Conservation (phyloP, 2,113 vertebrate genomes). For the Laticauda laticaudata region DNA sequence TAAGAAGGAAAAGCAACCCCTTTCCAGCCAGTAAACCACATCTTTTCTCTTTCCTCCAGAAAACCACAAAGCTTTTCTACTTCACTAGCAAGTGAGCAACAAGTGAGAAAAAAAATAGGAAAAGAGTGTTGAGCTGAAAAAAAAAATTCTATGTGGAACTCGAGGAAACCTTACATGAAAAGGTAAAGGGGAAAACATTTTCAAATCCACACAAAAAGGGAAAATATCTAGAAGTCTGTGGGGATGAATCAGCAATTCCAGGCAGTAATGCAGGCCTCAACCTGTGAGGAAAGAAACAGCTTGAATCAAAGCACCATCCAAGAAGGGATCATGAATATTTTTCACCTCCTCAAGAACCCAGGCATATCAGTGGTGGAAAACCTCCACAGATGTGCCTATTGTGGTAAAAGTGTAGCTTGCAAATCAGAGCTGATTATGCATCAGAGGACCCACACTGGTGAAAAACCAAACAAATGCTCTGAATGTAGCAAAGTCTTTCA, state of each 20-base stretch:
- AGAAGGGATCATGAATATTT: background rate
- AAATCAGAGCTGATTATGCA: background rate
- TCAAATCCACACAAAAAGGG: background rate
- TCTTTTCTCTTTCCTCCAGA: background rate
- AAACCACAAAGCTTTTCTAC: background rate
- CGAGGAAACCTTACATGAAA: background rate
- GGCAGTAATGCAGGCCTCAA: background rate
- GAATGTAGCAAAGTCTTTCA: too few species aligned
- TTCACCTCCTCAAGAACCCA: background rate
- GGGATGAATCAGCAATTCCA: background rate
- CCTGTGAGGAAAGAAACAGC: too few species aligned
- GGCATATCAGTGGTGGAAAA: background rate
- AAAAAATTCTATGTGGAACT: background rate
- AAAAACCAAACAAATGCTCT: too few species aligned
- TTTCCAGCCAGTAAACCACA: too few species aligned
- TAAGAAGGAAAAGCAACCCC: background rate
- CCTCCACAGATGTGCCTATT: background rate
- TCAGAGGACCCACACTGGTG: too few species aligned
- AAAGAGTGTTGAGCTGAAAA: background rate
- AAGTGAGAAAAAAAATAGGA: background rate
- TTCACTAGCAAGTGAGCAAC: background rate
- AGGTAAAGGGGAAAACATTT: background rate
- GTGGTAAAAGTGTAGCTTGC: background rate
- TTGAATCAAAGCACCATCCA: background rate
- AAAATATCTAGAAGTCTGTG: background rate